Evolutionary conservation across 2,113 vertebrate species (phyloP).

Genomic region (Platichthys stellatus): DNA sequence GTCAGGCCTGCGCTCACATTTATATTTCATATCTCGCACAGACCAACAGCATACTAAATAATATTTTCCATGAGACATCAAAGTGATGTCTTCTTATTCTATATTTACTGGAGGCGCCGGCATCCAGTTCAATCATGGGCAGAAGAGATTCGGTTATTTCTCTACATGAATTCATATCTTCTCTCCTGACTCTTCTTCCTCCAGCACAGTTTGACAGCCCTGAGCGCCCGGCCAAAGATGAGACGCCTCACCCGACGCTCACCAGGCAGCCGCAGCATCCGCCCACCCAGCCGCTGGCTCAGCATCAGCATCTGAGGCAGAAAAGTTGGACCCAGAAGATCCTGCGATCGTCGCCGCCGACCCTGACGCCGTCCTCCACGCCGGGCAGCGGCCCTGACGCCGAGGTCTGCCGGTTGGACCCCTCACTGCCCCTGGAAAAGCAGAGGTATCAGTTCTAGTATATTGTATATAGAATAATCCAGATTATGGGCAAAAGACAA

Average conservation of each 20-base stretch:
- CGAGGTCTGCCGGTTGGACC: conserved; percentile 80
- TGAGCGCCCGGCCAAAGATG: conserved; percentile 81
- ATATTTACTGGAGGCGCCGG: conserved; percentile 43
- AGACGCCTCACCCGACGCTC: conserved; percentile 59
- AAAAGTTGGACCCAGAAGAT: conserved; percentile 90
- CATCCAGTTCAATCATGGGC: conserved; percentile 25
- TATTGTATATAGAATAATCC: neutral
- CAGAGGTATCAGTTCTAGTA: conserved; percentile 79
- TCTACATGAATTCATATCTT: conserved; percentile 28
- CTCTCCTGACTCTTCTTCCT: neutral
- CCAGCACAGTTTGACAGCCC: conserved; percentile 89
- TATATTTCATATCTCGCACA: conserved; percentile 57
- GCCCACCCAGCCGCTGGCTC: conserved; percentile 9
- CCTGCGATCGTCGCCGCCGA: conserved; percentile 70
- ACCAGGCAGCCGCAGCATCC: conserved; percentile 62
- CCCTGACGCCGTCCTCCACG: conserved; percentile 35
- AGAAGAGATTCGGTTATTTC: conserved; percentile 2
- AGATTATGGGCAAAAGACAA: too few relatives aligned
- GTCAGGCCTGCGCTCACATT: conserved; percentile 39
- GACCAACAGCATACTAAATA: conserved; percentile 52
- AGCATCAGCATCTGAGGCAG: conserved; percentile 84
- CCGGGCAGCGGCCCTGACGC: conserved; percentile 68
- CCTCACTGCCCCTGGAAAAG: conserved; percentile 86
- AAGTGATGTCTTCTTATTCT: conserved; percentile 44
- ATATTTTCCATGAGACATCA: conserved; percentile 60